Percentiles rank a stretch among this genome's conserved stretches.
Evolutionary conservation across 2,113 vertebrate genomes (phyloP).

Genomic region (Alligator sinensis): DNA sequence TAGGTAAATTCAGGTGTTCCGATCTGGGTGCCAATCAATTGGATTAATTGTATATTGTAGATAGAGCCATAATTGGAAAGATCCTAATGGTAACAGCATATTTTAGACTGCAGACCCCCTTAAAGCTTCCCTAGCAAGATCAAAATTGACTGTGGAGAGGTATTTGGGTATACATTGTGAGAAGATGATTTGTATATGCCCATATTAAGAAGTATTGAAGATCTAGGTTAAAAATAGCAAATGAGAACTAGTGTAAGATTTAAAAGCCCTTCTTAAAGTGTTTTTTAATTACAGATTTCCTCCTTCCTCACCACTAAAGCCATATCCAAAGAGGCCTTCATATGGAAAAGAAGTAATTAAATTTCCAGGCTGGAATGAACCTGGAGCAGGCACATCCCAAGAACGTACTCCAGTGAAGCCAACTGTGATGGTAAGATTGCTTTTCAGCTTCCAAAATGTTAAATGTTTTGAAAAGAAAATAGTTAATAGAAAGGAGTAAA

Average conservation of each 20-base stretch:
- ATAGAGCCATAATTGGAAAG: not conserved
- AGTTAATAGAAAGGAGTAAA: not conserved
- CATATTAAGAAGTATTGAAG: not conserved
- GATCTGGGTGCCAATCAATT: too few species aligned
- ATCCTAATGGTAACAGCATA: not conserved
- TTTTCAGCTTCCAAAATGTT: not conserved
- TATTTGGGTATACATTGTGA: not conserved
- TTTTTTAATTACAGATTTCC: conserved; percentile 83
- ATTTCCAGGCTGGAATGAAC: conserved; percentile 82
- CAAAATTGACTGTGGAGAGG: fast-evolving
- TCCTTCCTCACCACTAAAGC: conserved; percentile 85
- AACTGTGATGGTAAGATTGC: conserved; percentile 73
- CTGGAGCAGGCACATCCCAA: conserved; percentile 57
- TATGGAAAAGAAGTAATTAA: conserved; percentile 76
- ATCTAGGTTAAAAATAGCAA: not conserved
- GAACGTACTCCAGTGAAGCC: conserved; percentile 79
- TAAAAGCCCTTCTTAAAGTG: not conserved
- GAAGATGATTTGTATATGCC: not conserved
- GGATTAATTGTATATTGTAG: too few species aligned
- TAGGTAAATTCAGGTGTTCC: too few species aligned
- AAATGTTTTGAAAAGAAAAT: not conserved
- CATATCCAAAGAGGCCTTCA: conserved; percentile 78
- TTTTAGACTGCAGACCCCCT: not conserved
- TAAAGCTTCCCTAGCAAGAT: not conserved
- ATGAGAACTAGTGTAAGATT: not conserved